Evolutionary conservation across 2,113 vertebrate genomes (phyloP).

Genomic region (Tor tambroides): DNA sequence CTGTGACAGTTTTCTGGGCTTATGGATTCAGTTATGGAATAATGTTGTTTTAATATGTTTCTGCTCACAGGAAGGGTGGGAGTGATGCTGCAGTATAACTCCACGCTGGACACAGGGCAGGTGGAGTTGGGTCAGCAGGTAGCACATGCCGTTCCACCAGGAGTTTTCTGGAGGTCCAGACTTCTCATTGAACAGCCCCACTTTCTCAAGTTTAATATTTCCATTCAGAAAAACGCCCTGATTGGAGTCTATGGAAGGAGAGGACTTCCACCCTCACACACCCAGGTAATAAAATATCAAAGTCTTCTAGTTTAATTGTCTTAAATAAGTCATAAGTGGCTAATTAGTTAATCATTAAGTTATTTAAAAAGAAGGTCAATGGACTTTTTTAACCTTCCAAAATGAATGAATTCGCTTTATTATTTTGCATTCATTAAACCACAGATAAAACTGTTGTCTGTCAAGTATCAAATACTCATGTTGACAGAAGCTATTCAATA

Average conservation of each 20-base stretch:
- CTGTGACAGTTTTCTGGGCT: not conserved
- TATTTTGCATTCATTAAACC: not conserved
- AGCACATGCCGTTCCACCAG: constrained; percentile 88
- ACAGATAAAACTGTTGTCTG: not conserved
- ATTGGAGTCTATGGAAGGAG: constrained; percentile 97
- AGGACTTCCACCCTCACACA: constrained; percentile 94
- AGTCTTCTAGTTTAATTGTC: not conserved
- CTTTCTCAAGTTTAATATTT: constrained; percentile 99
- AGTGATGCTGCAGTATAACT: constrained; percentile 85
- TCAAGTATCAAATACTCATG: not conserved
- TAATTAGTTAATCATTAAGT: not conserved
- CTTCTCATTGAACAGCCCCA: constrained; percentile 90
- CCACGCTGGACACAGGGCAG: constrained; percentile 92
- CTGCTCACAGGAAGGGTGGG: constrained; percentile 43
- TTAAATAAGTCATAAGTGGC: not conserved
- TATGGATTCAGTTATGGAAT: not conserved
- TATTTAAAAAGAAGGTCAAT: not conserved
- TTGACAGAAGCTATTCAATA: constrained; percentile 53
- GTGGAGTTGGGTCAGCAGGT: constrained; percentile 90
- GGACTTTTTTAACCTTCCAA: not conserved
- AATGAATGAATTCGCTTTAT: not conserved
- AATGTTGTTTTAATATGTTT: constrained; percentile 11
- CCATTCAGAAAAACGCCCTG: constrained; percentile 96
- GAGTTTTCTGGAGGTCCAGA: constrained; percentile 96
- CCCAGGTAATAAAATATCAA: constrained; percentile 81